A percentile compares a stretch with the other conserved stretches of the same genome.
phyloP scores from a whole-genome alignment of 2,797 vertebrate genomes.

The Leucoraja ocellata region DNA sequence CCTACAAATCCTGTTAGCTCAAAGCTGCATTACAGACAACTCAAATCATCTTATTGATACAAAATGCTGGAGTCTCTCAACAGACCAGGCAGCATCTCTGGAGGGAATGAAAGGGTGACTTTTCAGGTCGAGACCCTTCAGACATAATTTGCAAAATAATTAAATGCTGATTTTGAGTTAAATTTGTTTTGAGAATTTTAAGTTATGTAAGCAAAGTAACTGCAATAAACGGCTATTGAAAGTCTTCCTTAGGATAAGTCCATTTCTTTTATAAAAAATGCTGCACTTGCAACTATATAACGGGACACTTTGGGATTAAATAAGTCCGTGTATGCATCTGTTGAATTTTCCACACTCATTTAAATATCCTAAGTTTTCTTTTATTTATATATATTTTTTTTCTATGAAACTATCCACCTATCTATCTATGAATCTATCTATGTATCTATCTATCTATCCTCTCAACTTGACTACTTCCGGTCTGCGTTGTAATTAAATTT shows the following conservation, averaged over 20 bases:
- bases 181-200: background rate
- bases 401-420: background rate
- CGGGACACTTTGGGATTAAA: conserved; percentile 29
- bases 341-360: conserved; percentile 30
- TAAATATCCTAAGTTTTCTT: conserved; percentile 31
- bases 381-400: conserved; percentile 38
- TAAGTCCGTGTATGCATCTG: conserved; percentile 8
- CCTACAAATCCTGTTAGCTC: background rate
- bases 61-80: too few relatives aligned
- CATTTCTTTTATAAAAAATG: background rate
- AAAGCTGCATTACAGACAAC: background rate
- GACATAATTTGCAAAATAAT: too few relatives aligned
- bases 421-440: too few relatives aligned
- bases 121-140: too few relatives aligned
- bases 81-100: too few relatives aligned
- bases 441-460: too few relatives aligned
- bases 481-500: too few relatives aligned
- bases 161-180: too few relatives aligned
- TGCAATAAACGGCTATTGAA: background rate
- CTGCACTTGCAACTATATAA: background rate
- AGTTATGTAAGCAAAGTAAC: conserved; percentile 15
- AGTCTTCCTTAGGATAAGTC: background rate
- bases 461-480: too few relatives aligned
- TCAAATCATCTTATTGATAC: background rate
- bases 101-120: too few relatives aligned